Base-by-base conservation (phyloP, 2,797 vertebrate species). In the Hoplostethus mediterraneus region DNA sequence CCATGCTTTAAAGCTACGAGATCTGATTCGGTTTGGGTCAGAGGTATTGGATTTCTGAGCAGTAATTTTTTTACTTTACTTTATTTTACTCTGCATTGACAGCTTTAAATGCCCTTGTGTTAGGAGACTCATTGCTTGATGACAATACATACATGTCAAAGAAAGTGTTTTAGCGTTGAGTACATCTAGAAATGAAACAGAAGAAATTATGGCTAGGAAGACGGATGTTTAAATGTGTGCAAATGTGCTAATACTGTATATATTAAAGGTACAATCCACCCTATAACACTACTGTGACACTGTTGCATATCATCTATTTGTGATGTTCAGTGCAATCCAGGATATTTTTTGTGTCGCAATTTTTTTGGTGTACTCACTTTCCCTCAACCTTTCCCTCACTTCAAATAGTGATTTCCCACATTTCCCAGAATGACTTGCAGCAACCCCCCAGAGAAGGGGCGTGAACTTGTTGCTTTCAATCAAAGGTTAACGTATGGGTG, bases 341-440 rank as follows among this genome's bases (percentile, higher is more conserved):
- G 44, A 21, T 73, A 60, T 13, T 2, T 25, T 14, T 47, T 47
- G 44, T 47, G 14, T 16, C 16, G 9, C 2, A 42, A 42, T 21
- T 14, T 2, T 12, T 42, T 45, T 45, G 3, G 13, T 9, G 17
- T 21, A 21, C 49, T 25, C 4, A 11, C 17, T 47, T 47, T 14
- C 45, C 3, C 45, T n/a, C 45, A 21, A 42, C 40, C 36, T 58
- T n/a, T n/a, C n/a, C n/a, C n/a, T n/a, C n/a, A 40, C 10, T 48
- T 66, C 21, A n/a, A 10, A 10, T 52, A 25, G 17, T 10, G 55
- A 73, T 73, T 56, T 60, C 64, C 5, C 3, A 10, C 58, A 1
- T 61, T 79, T 65, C 63, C 40, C 7, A 42, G 65, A 73, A 57
- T 40, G 12, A 28, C 9, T 56, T 73, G 53, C 5, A 33, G 47